Evolutionary conservation across 64 coral and sea anemone genomes (phyloP).

Genomic region (Acropora tenuis): DNA sequence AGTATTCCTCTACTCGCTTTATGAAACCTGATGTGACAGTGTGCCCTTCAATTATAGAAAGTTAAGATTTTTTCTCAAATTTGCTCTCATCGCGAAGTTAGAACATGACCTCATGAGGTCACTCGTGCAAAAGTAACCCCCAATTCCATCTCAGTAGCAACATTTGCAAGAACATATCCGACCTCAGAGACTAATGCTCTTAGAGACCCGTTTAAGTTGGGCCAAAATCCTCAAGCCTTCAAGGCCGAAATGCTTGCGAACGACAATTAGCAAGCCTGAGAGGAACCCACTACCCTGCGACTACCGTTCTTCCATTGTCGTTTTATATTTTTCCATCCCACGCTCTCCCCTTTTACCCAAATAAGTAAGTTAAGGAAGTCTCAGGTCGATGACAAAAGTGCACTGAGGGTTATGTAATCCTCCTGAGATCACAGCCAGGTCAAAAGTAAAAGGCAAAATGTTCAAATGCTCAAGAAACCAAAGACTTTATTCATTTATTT

Average conservation of each 20-base stretch:
- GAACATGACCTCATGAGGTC: background rate
- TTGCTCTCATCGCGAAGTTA: no score
- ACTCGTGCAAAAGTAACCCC: background rate
- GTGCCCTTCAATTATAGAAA: no score
- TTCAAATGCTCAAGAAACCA: background rate
- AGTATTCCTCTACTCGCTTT: no score
- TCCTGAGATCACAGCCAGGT: background rate
- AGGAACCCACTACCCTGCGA: background rate
- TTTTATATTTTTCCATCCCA: background rate
- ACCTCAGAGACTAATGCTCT: background rate
- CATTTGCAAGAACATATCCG: background rate
- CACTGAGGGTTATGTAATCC: background rate
- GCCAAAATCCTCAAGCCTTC: background rate
- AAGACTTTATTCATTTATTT: background rate
- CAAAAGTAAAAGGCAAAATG: background rate
- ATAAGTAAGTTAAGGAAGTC: background rate
- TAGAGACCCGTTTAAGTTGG: background rate
- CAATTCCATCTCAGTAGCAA: background rate
- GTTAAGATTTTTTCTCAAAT: no score
- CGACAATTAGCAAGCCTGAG: background rate
- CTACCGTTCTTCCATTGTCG: background rate
- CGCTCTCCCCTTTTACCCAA: background rate
- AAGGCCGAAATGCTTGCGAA: no score
- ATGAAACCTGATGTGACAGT: no score
- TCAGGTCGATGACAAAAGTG: background rate